Evolutionary conservation across 2,888 invertebrate genomes (phyloP).

Genomic region (Drepana falcataria): DNA sequence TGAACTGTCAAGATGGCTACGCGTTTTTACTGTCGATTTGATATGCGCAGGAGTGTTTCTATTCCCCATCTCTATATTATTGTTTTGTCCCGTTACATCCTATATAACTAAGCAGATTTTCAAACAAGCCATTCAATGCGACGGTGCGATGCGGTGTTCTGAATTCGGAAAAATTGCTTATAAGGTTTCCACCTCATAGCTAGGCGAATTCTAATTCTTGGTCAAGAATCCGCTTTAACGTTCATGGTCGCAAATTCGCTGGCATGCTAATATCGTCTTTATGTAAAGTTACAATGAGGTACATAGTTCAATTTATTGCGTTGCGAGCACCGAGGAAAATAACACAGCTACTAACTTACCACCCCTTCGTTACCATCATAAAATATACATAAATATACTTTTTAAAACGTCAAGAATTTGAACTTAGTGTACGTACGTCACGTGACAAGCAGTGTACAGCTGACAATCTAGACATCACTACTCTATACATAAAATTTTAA

Average conservation of each 20-base stretch:
- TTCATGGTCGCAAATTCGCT: too few species aligned
- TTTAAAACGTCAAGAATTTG: conserved; percentile 66
- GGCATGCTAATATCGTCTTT: too few species aligned
- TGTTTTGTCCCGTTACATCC: too few species aligned
- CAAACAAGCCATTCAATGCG: neutral
- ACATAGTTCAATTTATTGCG: neutral
- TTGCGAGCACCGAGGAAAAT: conserved; percentile 1
- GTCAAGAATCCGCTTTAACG: too few species aligned
- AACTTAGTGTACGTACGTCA: conserved; percentile 63
- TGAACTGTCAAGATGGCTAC: too few species aligned
- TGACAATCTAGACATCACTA: conserved; percentile 9
- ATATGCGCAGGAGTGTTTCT: too few species aligned
- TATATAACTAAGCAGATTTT: neutral
- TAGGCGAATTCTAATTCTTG: too few species aligned
- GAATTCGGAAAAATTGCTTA: too few species aligned
- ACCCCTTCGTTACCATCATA: conserved; percentile 42
- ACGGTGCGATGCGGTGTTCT: too few species aligned
- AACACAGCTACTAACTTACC: neutral
- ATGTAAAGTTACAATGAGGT: neutral
- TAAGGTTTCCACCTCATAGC: too few species aligned
- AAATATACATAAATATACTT: conserved; percentile 50
- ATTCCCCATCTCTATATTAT: too few species aligned
- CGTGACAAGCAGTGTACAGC: conserved; percentile 70
- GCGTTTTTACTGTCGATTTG: too few species aligned
- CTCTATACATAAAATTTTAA: conserved; percentile 32